phyloP scores from a whole-genome alignment of 2,113 vertebrate species.

The Capra hircus region DNA sequence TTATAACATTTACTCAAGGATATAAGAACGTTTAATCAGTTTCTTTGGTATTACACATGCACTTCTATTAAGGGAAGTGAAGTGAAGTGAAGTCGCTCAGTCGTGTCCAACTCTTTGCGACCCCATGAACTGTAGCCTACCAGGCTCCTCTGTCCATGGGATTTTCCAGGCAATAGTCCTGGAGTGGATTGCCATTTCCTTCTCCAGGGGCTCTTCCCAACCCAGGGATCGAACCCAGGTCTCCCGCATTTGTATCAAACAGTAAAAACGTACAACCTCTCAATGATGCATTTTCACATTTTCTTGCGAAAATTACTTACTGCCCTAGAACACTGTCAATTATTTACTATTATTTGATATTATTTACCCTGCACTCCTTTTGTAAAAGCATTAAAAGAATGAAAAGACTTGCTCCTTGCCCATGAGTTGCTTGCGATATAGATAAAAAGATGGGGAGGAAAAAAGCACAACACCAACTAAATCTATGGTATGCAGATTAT shows the following conservation, averaged over 20 bases:
- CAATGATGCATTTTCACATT: neutral
- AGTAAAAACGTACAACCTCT: neutral
- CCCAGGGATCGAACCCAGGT: no score
- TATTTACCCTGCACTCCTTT: neutral
- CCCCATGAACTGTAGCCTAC: no score
- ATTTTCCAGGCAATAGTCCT: no score
- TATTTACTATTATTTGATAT: neutral
- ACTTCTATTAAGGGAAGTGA: neutral
- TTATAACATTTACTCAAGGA: neutral
- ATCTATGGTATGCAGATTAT: neutral
- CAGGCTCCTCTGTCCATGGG: no score
- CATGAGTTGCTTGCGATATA: neutral
- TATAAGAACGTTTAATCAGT: neutral
- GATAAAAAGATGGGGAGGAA: neutral
- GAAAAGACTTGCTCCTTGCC: neutral
- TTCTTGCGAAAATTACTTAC: constrained; percentile 26
- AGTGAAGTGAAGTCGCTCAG: no score
- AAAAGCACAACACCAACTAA: neutral
- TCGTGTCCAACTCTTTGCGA: no score
- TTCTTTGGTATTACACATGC: neutral
- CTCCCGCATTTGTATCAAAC: neutral
- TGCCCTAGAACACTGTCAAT: constrained; percentile 2
- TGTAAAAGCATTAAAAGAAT: neutral
- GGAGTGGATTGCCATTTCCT: no score
- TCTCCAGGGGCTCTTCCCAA: no score